Evolutionary conservation across 2,888 invertebrate genomes (phyloP), one percentile per base, ranked within the genome.

Genomic region (Xanthorhoe spadicearia): DNA sequence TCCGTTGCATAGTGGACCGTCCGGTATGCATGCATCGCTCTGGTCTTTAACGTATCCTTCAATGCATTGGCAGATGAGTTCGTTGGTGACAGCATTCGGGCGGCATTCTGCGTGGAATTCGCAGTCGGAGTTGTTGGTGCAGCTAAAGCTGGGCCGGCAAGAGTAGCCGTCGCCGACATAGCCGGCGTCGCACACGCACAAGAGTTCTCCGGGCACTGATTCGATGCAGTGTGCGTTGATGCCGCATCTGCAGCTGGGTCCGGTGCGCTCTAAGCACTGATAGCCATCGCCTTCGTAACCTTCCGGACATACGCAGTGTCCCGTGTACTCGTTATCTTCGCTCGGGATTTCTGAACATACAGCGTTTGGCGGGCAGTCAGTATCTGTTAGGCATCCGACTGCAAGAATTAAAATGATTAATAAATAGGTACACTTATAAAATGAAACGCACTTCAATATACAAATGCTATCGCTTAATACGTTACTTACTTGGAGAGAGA

Each of bases 281-380:
- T 94, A 94, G 8, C 98, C 98, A 83, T 98, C 97, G 19, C 98
- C 98, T 79, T 95, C 95, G 87, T 95, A 98, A 3, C 97, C 98
- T n/a, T 95, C 94, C 66, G 95, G 96, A 82, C 98, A 98, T 52
- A 95, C 94, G 81, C 98, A 98, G 61, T 87, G 88, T 0, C 90
- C 87, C 54, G 73, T 74, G 64, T 77, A 74, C 60, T 94, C 90
- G 2, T 92, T 90, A 23, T 78, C 77, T 0, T 71, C 58, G 13
- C 94, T 88, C 51, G 94, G 88, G 85, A 38, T 58, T 10, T 94
- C 95, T 61, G 95, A 91, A 83, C 98, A 98, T 58, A 96, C 94
- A 5, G 98, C 98, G 82, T 97, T 95, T 15, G 95, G 94, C 77
- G 98, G 96, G 83, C 98, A 99, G 78, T 96, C 96, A 74, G 96